A percentile compares a stretch with the other conserved stretches of the same genome.
These are phyloP conservation scores for Streptopelia turtur DNA, from an alignment of 2,797 vertebrate species.

Conservation along the genomic window DNA sequence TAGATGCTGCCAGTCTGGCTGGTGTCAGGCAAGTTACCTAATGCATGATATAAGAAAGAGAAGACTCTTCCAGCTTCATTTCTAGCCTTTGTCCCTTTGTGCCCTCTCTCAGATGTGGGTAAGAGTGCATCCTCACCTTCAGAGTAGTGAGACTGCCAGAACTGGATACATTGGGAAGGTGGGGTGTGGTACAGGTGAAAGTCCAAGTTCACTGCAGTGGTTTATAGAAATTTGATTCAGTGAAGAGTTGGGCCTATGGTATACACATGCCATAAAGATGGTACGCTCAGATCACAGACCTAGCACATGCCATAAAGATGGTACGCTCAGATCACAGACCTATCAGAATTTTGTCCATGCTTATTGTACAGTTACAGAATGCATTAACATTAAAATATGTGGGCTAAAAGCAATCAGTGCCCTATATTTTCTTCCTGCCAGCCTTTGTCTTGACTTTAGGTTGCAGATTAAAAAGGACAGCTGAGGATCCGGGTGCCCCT, in stretches of 20 bases:
- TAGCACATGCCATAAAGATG: not conserved
- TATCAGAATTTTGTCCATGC: not conserved
- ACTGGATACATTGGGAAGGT: not conserved
- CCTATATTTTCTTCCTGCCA: constrained; percentile 16
- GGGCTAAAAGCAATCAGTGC: constrained; percentile 4
- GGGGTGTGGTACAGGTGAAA: not conserved
- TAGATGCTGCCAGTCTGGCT: not conserved
- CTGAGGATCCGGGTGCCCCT: not conserved
- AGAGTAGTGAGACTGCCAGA: not conserved
- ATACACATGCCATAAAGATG: not conserved
- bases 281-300: not conserved
- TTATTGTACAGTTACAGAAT: not conserved
- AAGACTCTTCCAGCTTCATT: not conserved
- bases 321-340: not conserved
- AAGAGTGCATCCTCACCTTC: not conserved
- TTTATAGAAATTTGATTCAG: not conserved
- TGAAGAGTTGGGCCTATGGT: not conserved
- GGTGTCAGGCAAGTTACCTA: not conserved
- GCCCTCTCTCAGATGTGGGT: not conserved
- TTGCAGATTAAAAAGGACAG: constrained; percentile 38
- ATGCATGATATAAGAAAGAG: not conserved
- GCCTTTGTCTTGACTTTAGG: constrained; percentile 8
- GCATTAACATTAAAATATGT: not conserved
- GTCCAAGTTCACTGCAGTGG: not conserved
- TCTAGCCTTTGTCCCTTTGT: not conserved